A percentile compares a stretch with the other conserved stretches of the same genome.
These are phyloP conservation scores for Tachysurus vachellii DNA, from an alignment of 2,113 vertebrate species.

Conservation along the genomic window DNA sequence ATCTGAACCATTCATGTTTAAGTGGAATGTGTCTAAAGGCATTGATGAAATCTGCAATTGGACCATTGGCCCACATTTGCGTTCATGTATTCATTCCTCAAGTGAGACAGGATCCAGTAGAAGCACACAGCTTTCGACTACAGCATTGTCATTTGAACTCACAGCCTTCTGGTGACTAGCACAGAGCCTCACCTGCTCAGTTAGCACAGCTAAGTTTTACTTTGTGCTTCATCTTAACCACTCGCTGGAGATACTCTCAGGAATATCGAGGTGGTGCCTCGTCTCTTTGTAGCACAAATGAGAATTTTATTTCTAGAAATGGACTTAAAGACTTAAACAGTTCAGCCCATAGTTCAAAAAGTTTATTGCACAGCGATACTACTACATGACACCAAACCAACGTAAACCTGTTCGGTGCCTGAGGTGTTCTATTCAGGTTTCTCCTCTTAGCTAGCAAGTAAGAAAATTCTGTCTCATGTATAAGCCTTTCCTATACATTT, in stretches of 20 bases:
- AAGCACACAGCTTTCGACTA: background rate
- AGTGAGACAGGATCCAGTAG: background rate
- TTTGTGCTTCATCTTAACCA: background rate
- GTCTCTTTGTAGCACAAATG: conserved; percentile 15
- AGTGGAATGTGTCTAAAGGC: background rate
- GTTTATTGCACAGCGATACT: background rate
- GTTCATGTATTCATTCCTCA: background rate
- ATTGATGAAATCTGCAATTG: background rate
- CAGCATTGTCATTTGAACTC: background rate
- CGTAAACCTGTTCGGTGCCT: background rate
- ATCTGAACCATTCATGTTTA: background rate
- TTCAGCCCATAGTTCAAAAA: background rate
- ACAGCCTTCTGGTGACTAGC: background rate
- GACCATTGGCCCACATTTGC: background rate
- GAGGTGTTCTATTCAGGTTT: background rate
- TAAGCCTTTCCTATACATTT: background rate
- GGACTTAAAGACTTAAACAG: background rate
- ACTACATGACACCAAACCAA: background rate
- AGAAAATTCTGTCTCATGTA: background rate
- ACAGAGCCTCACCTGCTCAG: background rate
- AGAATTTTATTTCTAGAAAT: conserved; percentile 17
- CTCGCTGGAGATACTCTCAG: conserved; percentile 41
- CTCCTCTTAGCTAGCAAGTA: background rate
- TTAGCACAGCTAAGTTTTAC: background rate
- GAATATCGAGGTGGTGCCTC: conserved; percentile 32